Conservation (phyloP, 2,888 invertebrate genomes). For the Drosophila hamatofila region DNA sequence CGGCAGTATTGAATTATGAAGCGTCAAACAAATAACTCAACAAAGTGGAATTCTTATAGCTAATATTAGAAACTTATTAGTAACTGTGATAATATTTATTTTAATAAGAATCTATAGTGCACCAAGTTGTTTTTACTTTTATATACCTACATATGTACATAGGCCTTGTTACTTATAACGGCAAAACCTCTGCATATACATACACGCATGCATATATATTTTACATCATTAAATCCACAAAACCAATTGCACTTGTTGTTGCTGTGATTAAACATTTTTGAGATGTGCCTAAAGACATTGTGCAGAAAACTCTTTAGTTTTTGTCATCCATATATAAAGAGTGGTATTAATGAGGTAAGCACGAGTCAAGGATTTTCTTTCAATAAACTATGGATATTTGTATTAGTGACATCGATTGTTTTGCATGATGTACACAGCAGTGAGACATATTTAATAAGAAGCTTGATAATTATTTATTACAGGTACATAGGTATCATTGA, state of each 20-base stretch:
- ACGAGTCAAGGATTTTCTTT: not conserved
- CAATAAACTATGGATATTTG: not conserved
- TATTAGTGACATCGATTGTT: not conserved
- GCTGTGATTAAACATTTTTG: constrained; percentile 14
- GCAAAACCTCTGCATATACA: constrained; percentile 1
- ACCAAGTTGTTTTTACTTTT: constrained; percentile 9
- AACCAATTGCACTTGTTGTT: not conserved
- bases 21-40: not conserved
- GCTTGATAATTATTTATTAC: no score
- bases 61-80: not conserved
- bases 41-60: not conserved
- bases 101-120: constrained; percentile 14
- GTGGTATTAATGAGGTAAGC: constrained; percentile 84
- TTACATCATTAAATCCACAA: not conserved
- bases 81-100: constrained; percentile 41
- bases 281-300: constrained; percentile 66
- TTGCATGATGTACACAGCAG: no score
- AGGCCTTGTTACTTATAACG: constrained; percentile 8
- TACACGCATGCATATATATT: not conserved
- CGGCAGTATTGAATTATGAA: constrained; percentile 15
- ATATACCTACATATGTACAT: not conserved
- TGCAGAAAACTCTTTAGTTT: constrained; percentile 68
- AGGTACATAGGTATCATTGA: no score
- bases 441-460: no score
- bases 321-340: constrained; percentile 67